A percentile compares a stretch with the other conserved stretches of the same genome.
Conservation (phyloP, 2,888 invertebrate species). For the Stenodera caucasica region DNA sequence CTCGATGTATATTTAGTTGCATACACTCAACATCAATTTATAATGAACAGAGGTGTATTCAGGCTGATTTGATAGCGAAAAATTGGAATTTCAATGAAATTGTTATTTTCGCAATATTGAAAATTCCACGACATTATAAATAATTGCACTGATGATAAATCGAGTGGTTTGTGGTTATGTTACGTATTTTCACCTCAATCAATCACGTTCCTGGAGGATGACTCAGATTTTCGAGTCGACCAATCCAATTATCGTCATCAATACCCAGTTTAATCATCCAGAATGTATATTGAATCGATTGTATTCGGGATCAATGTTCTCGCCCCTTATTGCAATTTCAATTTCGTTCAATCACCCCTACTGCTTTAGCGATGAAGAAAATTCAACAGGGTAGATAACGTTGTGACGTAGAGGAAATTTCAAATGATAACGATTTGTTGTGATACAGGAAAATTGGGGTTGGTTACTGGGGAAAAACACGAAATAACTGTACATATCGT, state of each 20-base stretch:
- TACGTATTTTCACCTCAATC: too few species aligned
- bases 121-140: too few species aligned
- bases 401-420: not conserved
- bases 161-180: too few species aligned
- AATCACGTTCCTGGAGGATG: not conserved
- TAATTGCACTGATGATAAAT: too few species aligned
- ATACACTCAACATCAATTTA: not conserved
- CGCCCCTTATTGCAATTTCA: not conserved
- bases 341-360: not conserved
- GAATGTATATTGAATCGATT: not conserved
- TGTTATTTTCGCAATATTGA: too few species aligned
- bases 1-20: not conserved
- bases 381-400: not conserved
- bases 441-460: conserved; percentile 22
- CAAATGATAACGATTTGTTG: not conserved
- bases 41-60: not conserved
- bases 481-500: conserved; percentile 26
- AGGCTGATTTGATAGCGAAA: not conserved
- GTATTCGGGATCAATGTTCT: not conserved
- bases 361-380: not conserved
- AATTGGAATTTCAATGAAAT: too few species aligned
- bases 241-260: not conserved
- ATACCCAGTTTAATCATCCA: not conserved
- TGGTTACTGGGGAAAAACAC: conserved; percentile 35
- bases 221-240: not conserved